phyloP scores from a whole-genome alignment of 1,140 invertebrate species.

The Bombus superbus region DNA sequence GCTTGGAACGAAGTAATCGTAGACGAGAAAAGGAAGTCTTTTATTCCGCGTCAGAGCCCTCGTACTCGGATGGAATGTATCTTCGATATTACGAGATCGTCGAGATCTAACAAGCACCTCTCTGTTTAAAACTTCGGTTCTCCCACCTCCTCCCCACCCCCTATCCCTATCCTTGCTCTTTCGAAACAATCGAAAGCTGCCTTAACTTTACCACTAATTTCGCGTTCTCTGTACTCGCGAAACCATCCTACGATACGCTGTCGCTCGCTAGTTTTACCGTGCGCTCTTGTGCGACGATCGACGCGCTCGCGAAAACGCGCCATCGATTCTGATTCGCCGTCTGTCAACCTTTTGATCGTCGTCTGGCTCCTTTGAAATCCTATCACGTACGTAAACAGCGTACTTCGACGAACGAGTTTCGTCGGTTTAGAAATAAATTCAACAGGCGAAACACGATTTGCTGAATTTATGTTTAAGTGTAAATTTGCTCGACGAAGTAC shows the following conservation, averaged over 20 bases:
- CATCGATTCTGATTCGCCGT: neutral
- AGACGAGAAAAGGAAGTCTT: constrained; percentile 59
- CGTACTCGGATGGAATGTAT: constrained; percentile 65
- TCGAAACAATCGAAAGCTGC: neutral
- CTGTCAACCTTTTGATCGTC: neutral
- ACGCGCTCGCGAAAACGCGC: neutral
- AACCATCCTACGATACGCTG: neutral
- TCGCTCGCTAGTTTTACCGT: neutral
- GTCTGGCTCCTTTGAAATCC: neutral
- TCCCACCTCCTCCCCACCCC: neutral
- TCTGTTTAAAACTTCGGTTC: constrained; percentile 7
- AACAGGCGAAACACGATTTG: neutral
- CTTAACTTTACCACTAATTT: neutral
- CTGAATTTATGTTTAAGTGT: neutral
- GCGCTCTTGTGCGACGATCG: constrained; percentile 21
- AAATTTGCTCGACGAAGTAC: neutral
- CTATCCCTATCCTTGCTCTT: neutral
- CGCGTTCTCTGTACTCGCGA: neutral
- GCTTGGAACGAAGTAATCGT: neutral
- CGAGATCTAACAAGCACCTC: constrained; percentile 47
- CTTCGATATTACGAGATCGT: constrained; percentile 53
- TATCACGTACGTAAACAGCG: neutral
- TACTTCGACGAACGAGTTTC: neutral
- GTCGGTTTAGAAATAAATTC: neutral
- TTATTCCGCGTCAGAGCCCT: constrained; percentile 44